A percentile compares a stretch with the other conserved stretches of the same genome.
Conservation (phyloP, 2,888 invertebrate genomes). For the Nebria brevicollis region DNA sequence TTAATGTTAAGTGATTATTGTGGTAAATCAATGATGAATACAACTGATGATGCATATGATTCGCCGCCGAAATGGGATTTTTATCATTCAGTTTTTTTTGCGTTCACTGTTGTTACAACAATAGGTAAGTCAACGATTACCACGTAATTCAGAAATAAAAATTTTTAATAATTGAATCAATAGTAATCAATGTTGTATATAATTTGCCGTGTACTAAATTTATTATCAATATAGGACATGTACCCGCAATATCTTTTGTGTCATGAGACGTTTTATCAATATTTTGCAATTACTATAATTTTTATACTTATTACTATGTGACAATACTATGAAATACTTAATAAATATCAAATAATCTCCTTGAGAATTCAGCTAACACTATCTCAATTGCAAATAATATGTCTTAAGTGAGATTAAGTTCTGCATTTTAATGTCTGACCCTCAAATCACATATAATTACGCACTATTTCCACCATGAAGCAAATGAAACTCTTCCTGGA, state of each 20-base stretch:
- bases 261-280: neutral
- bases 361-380: neutral
- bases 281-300: neutral
- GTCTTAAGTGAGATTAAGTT: neutral
- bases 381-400: neutral
- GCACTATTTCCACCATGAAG: neutral
- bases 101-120: constrained; percentile 90
- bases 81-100: constrained; percentile 91
- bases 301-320: neutral
- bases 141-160: neutral
- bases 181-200: too few relatives aligned
- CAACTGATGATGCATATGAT: constrained; percentile 71
- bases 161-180: too few relatives aligned
- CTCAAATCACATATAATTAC: neutral
- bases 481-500: neutral
- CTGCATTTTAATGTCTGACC: neutral
- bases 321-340: too few relatives aligned
- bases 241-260: neutral
- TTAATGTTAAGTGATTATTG: constrained; percentile 76
- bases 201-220: neutral
- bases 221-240: neutral
- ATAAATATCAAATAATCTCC: neutral
- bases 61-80: constrained; percentile 82
- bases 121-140: constrained; percentile 71
- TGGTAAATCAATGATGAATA: constrained; percentile 75